Evolutionary conservation across 2,113 vertebrate genomes (phyloP), one percentile per base, ranked within the genome.

Genomic region (Xiphophorus hellerii): DNA sequence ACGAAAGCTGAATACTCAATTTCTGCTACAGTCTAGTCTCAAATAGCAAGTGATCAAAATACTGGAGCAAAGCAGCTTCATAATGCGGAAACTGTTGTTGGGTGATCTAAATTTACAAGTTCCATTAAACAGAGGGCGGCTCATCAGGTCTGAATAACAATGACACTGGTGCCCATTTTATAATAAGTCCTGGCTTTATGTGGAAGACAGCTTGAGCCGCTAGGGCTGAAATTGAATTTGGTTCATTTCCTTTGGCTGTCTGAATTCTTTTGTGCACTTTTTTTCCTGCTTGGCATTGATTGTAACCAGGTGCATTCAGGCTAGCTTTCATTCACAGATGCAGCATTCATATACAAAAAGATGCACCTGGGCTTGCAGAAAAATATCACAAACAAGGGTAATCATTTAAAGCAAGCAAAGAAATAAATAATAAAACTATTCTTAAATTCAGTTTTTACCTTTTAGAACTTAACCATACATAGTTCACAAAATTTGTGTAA

Each of bases 111-210:
- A 93, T 90, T 88, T 90, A 87, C 89, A 90, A 76, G 84, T 90
- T 88, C 81, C 65, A 87, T 91, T 87, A 85, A 90, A 91, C 77
- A 81, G 89, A 85, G 73, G 82, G 71, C 20, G 66, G 80, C 84
- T 88, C 85, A 89, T 91, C 84, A 90, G 86, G 77, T 88, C 81
- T 92, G 88, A 93, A 93, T 89, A 91, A 92, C 90, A 90, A 89
- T 87, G 82, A 89, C 81, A 82, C 80, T 65, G 81, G 73, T 68
- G 73, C 66, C 78, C 79, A 78, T 85, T 80, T 87, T 74, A 87
- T 88, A 92, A 89, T 90, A 89, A 90, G 85, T 88, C 78, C 70
- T 72, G 83, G 83, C 87, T 92, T 90, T 89, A 80, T 90, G 82
- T 87, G 69, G 83, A 58, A 80, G 83, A 88, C 90, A 83, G 82